A percentile compares a stretch with the other conserved stretches of the same genome.
phyloP scores from a whole-genome alignment of 1,140 invertebrate species.

The Araneus ventricosus region DNA sequence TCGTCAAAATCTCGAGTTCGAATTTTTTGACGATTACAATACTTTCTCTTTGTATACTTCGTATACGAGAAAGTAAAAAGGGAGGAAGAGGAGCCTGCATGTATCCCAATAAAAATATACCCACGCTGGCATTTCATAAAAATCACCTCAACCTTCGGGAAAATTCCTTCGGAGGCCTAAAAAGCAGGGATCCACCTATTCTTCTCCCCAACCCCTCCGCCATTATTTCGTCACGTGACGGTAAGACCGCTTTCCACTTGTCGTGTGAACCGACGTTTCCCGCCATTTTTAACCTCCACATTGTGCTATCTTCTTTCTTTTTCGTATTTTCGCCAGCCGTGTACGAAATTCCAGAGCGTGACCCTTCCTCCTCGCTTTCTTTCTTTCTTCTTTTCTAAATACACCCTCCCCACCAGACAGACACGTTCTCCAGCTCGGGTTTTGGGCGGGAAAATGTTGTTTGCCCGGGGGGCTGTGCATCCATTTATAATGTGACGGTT shows the following conservation, averaged over 20 bases:
- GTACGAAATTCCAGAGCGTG: slow-evolving; percentile 11
- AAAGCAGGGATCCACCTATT: neutral
- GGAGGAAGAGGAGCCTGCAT: neutral
- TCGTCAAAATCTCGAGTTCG: too few species aligned
- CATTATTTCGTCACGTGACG: neutral
- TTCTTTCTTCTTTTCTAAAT: slow-evolving; percentile 18
- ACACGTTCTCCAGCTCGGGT: neutral
- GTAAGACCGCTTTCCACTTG: neutral
- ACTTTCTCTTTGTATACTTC: too few species aligned
- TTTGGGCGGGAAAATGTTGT: neutral
- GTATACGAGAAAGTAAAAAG: neutral
- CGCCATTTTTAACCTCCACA: slow-evolving; percentile 46
- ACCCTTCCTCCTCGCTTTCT: slow-evolving; percentile 5
- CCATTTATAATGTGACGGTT: neutral
- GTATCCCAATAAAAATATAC: slow-evolving; percentile 5
- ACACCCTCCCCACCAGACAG: slow-evolving; percentile 26
- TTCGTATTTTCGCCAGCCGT: neutral
- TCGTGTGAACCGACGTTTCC: slow-evolving; percentile 56
- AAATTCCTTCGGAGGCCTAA: neutral
- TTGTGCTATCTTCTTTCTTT: neutral
- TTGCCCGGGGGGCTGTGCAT: neutral
- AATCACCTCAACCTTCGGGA: slow-evolving; percentile 2
- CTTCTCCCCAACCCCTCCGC: neutral
- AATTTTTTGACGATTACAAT: too few species aligned
- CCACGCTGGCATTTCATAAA: neutral